Base-by-base conservation (phyloP, 1,140 invertebrate genomes). In the Lasaia peninsularis region DNA sequence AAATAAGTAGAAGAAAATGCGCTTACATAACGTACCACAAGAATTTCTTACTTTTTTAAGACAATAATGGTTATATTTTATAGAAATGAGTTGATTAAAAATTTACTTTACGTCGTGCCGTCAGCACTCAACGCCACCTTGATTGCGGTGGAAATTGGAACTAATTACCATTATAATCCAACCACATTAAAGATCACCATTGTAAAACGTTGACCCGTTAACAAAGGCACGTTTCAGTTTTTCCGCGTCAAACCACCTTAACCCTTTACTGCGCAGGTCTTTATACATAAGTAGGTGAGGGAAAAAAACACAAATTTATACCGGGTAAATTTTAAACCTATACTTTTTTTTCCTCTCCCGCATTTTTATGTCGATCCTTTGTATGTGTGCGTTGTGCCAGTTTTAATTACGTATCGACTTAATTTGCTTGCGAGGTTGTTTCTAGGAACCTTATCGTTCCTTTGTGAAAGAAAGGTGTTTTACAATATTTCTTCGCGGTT, bases 271-370 rank as follows among this genome's bases (percentile, higher is more conserved):
- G 84, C 84, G 84, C 84, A 87, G 84, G 84, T 73, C 78, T 53
- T 62, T 77, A 85, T 85, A 87, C 81, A 86, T 82, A 84, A 87
- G 84, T 83, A 84, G 81, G 73, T 73, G 68, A 74, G 71, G 73
- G 80, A 87, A 88, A 89, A 89, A 89, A 89, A 89, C 84, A 88
- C 83, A 83, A 88, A 88, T 86, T 87, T 89, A 88, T 89, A 85
- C 88, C 88, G 86, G 87, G 86, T 69, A 89, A 89, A 89, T 86
- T 88, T 85, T 85, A 85, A 84, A 88, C 77, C 80, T 89, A 88
- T 88, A 88, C 86, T 87, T 88, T 88, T 89, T 88, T 89, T 89
- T 80, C 71, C 69, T 69, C 67, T 76, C 75, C 69, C 67, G 75
- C 80, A 83, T 84, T 87, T 85, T 87, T 87, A 84, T 82, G 81